Conservation (phyloP, 2,888 invertebrate genomes). For the Cryptocephalus primarius region DNA sequence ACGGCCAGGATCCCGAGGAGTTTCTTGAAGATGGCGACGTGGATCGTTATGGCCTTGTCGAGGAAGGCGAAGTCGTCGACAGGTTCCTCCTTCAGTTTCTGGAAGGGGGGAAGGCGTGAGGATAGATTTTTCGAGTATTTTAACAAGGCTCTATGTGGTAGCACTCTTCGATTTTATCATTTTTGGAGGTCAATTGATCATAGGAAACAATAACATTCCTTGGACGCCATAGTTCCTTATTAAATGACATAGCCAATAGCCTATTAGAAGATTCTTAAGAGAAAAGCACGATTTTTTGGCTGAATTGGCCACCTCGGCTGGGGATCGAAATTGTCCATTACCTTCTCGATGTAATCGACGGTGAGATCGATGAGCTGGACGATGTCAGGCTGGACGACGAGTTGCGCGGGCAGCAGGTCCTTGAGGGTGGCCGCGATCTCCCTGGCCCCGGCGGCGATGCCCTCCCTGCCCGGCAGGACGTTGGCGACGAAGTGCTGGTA, state of each 20-base stretch:
- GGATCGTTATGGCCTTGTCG: constrained; percentile 48
- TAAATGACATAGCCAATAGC: too few relatives aligned
- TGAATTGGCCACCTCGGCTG: too few relatives aligned
- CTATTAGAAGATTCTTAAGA: too few relatives aligned
- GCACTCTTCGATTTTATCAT: too few relatives aligned
- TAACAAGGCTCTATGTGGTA: too few relatives aligned
- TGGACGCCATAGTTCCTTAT: too few relatives aligned
- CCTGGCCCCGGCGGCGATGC: constrained; percentile 41
- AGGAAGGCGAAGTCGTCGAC: constrained; percentile 54
- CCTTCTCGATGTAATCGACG: constrained; percentile 53
- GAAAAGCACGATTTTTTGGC: constrained; percentile 24
- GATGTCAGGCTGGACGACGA: constrained; percentile 37
- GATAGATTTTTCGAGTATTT: neutral
- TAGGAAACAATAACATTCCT: too few relatives aligned
- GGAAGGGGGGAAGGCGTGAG: neutral
- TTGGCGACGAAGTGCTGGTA: constrained; percentile 27
- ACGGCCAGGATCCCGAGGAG: constrained; percentile 19
- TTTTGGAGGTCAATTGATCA: too few relatives aligned
- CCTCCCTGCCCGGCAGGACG: constrained; percentile 43
- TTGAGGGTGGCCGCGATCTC: constrained; percentile 46
- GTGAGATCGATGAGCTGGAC: constrained; percentile 48
- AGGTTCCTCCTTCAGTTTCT: constrained; percentile 26
- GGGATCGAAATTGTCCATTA: too few relatives aligned
- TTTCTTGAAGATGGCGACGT: constrained; percentile 25
- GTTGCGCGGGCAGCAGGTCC: constrained; percentile 47